Conservation (phyloP, 2,888 invertebrate species). For the Drosophila pullipes region DNA sequence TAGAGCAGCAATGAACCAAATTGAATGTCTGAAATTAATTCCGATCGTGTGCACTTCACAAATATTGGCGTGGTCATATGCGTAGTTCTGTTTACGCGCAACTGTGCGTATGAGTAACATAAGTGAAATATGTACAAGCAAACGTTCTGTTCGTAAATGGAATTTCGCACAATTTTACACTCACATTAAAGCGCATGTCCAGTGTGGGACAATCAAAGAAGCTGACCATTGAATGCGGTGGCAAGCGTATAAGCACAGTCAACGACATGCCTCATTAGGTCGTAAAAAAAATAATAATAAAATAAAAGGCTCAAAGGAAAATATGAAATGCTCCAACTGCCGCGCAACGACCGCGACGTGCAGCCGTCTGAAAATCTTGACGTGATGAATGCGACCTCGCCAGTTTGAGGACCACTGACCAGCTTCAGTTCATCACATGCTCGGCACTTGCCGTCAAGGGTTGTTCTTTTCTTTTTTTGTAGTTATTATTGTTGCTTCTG, state of each 20-base stretch:
- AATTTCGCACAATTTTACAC: slow-evolving; percentile 26
- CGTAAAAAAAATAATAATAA: slow-evolving; percentile 16
- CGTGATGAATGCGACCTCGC: slow-evolving; percentile 43
- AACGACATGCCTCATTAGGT: slow-evolving; percentile 50
- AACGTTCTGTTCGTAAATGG: slow-evolving; percentile 8
- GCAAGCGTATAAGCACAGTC: slow-evolving; percentile 23
- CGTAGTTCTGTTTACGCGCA: slow-evolving; percentile 15
- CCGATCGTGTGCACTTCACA: neutral
- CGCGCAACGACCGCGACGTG: slow-evolving; percentile 19
- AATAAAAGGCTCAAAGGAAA: slow-evolving; percentile 53
- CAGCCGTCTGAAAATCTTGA: slow-evolving; percentile 40
- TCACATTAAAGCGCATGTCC: slow-evolving; percentile 25
- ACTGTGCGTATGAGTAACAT: slow-evolving; percentile 40
- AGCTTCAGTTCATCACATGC: slow-evolving; percentile 61
- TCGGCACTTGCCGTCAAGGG: slow-evolving; percentile 51
- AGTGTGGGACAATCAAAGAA: slow-evolving; percentile 28
- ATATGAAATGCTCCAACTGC: slow-evolving; percentile 60
- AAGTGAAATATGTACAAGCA: slow-evolving; percentile 7
- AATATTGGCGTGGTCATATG: slow-evolving; percentile 15
- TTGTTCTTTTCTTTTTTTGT: slow-evolving; percentile 18
- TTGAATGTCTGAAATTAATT: neutral
- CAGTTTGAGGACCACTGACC: slow-evolving; percentile 38
- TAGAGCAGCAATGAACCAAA: neutral
- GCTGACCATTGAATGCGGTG: slow-evolving; percentile 25
- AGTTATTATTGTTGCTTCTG: slow-evolving; percentile 32